Evolutionary conservation across 64 coral and sea anemone genomes (phyloP).

Genomic region (Montipora capricornis): DNA sequence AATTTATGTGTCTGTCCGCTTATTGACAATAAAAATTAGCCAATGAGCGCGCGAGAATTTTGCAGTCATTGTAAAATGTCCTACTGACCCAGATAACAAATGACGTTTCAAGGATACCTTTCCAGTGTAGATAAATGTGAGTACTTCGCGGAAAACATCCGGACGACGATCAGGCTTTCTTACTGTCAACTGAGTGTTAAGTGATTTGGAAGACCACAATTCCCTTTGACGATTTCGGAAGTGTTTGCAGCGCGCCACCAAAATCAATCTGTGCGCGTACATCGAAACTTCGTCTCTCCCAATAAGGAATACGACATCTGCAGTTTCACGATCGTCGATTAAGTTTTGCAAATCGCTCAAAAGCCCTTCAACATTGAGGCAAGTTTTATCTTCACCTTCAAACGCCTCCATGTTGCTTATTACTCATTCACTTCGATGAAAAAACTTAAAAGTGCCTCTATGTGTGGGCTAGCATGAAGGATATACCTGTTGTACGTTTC

Average conservation of each 20-base stretch:
- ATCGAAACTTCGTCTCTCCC: constrained; percentile 66
- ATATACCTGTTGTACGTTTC: too few relatives aligned
- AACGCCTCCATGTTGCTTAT: not conserved
- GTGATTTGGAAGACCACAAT: constrained; percentile 52
- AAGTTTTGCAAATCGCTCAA: constrained; percentile 74
- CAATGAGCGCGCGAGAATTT: too few relatives aligned
- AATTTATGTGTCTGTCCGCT: too few relatives aligned
- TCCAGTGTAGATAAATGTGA: constrained; percentile 91
- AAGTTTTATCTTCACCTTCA: constrained; percentile 49
- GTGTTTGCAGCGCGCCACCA: constrained; percentile 71
- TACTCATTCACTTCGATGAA: too few relatives aligned
- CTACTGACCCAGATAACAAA: not conserved
- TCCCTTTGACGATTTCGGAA: constrained; percentile 82
- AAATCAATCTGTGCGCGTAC: constrained; percentile 81
- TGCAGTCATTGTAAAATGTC: too few relatives aligned
- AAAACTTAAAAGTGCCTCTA: too few relatives aligned
- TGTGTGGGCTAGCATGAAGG: too few relatives aligned
- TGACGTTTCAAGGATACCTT: constrained; percentile 67
- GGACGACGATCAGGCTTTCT: constrained; percentile 75
- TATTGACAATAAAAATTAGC: too few relatives aligned
- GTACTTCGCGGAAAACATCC: constrained; percentile 87
- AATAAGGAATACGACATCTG: constrained; percentile 84
- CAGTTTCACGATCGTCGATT: constrained; percentile 76
- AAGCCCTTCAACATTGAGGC: constrained; percentile 78
- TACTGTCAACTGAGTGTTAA: constrained; percentile 69